These are phyloP conservation scores for Squalus acanthias DNA, from an alignment of 2,797 vertebrate species.

Conservation along the genomic window DNA sequence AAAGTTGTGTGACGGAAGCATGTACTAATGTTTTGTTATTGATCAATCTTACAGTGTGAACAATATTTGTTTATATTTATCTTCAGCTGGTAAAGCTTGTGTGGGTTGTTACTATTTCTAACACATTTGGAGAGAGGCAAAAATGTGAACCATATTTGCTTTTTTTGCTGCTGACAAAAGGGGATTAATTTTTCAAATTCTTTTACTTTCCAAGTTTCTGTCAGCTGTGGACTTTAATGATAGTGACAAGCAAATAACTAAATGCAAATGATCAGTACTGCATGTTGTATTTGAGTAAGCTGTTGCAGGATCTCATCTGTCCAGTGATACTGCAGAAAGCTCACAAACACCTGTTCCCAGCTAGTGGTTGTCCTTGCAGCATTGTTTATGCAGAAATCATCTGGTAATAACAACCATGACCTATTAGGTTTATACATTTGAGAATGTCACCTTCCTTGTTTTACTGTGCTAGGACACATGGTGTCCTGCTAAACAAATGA, in stretches of 20 bases:
- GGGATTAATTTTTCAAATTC: background rate
- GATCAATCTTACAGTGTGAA: background rate
- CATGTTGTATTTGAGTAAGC: background rate
- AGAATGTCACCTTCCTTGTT: no score
- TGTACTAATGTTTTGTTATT: constrained; percentile 22
- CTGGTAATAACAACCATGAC: background rate
- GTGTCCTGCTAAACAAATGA: background rate
- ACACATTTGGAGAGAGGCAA: background rate
- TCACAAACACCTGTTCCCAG: background rate
- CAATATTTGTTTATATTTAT: background rate
- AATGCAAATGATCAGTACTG: background rate
- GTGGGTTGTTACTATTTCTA: background rate
- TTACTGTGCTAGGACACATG: background rate
- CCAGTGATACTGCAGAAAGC: background rate
- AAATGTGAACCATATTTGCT: background rate
- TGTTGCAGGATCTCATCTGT: background rate
- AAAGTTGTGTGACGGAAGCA: background rate
- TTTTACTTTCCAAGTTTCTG: background rate
- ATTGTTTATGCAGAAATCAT: background rate
- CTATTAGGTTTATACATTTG: background rate
- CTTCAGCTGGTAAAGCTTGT: background rate
- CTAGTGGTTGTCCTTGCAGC: background rate
- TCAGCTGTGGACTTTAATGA: background rate
- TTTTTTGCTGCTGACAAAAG: background rate
- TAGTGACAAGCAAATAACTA: background rate